phyloP scores from a whole-genome alignment of 2,888 invertebrate genomes.

The Lathronympha strigana region DNA sequence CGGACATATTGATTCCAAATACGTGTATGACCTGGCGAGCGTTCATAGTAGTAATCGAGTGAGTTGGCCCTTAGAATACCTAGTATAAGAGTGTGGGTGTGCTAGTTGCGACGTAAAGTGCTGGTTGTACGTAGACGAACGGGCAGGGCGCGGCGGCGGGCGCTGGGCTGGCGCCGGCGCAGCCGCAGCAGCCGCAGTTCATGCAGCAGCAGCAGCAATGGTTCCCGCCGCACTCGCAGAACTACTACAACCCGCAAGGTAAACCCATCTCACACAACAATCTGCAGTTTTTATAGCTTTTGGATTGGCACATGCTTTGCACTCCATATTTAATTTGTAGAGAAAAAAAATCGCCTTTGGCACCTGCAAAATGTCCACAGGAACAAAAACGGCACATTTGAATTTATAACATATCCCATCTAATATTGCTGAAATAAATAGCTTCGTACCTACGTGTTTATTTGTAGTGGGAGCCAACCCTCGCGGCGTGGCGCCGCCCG shows the following conservation, averaged over 20 bases:
- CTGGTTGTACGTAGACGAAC: constrained; percentile 56
- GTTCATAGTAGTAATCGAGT: constrained; percentile 25
- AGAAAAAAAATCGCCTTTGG: too few relatives aligned
- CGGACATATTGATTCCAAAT: constrained; percentile 9
- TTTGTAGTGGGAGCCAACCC: constrained; percentile 65
- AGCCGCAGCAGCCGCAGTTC: constrained; percentile 79
- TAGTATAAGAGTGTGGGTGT: constrained; percentile 10
- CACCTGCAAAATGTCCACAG: too few relatives aligned
- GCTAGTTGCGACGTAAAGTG: constrained; percentile 28
- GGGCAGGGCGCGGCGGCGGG: constrained; percentile 68
- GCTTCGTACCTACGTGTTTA: not conserved
- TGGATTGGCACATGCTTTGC: too few relatives aligned
- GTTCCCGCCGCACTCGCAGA: constrained; percentile 80
- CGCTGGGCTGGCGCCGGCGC: constrained; percentile 71
- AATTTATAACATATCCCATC: too few relatives aligned
- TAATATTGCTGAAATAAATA: too few relatives aligned
- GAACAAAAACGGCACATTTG: too few relatives aligned
- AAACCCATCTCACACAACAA: not conserved
- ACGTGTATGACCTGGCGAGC: constrained; percentile 3
- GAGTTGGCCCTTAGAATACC: constrained; percentile 22
- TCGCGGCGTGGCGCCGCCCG: constrained; percentile 74
- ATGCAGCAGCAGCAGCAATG: constrained; percentile 85
- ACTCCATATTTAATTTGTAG: too few relatives aligned
- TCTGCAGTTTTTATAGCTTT: too few relatives aligned
- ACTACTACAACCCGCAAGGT: constrained; percentile 79